Percentiles rank a stretch among this genome's conserved stretches.
These are phyloP conservation scores for Tragelaphus imberbis DNA, from an alignment of 2,113 vertebrate genomes.

Conservation along the genomic window DNA sequence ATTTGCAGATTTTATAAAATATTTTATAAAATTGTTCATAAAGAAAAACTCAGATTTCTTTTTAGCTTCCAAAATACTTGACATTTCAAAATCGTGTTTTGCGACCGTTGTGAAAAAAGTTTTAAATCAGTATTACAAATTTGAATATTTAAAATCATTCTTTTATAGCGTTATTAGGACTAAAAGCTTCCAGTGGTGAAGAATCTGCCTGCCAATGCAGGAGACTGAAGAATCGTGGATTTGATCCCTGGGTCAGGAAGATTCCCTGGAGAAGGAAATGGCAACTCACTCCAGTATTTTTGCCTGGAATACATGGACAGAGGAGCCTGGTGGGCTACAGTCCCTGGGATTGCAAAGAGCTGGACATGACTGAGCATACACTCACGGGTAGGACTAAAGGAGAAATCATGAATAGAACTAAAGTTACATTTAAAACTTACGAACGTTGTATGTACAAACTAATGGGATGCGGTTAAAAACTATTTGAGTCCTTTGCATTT, in stretches of 20 bases:
- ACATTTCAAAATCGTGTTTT: background rate
- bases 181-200: background rate
- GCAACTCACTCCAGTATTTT: background rate
- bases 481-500: background rate
- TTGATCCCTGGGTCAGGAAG: background rate
- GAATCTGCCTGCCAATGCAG: background rate
- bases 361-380: background rate
- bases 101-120: background rate
- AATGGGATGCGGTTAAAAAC: background rate
- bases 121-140: background rate
- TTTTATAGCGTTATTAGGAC: background rate
- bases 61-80: background rate
- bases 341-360: background rate
- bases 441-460: background rate
- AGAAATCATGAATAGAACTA: background rate
- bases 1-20: background rate
- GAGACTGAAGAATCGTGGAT: fast-evolving
- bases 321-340: background rate
- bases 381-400: background rate
- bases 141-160: background rate
- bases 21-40: background rate
- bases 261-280: background rate
- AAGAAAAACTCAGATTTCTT: background rate
- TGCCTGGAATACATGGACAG: background rate
- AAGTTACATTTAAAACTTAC: background rate